phyloP scores from a whole-genome alignment of 2,113 vertebrate genomes.

The Mirounga angustirostris region DNA sequence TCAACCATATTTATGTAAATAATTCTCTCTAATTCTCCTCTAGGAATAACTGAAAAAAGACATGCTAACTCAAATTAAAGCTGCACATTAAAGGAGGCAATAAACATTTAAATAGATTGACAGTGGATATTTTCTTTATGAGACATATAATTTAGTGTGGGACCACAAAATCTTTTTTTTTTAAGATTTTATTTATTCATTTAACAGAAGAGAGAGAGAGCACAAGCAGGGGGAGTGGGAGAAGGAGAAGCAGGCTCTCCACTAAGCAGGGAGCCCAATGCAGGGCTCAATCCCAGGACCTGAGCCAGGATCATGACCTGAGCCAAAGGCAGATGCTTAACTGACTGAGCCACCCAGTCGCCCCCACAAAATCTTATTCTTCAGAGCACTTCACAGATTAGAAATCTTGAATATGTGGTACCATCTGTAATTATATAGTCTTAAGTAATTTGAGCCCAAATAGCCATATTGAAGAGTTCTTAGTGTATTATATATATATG shows the following conservation, averaged over 20 bases:
- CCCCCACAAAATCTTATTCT: background rate
- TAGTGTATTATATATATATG: background rate
- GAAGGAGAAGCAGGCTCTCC: too few relatives aligned
- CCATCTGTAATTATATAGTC: background rate
- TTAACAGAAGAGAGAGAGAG: too few relatives aligned
- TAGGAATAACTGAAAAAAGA: conserved; percentile 10
- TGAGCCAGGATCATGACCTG: too few relatives aligned
- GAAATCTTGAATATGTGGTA: background rate
- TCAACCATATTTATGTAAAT: conserved; percentile 4
- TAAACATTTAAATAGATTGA: background rate
- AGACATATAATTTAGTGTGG: background rate
- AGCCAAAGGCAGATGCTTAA: too few relatives aligned
- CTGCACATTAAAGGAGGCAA: background rate
- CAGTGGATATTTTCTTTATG: background rate
- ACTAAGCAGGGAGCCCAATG: too few relatives aligned
- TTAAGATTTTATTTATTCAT: too few relatives aligned
- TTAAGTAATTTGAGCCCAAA: background rate
- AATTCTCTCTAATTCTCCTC: background rate
- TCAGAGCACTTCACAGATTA: background rate
- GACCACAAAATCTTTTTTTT: background rate
- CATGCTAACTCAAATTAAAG: conserved; percentile 12
- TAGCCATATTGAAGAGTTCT: background rate
- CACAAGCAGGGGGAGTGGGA: too few relatives aligned
- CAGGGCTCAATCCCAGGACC: too few relatives aligned
- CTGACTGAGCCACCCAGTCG: too few relatives aligned